A percentile compares a stretch with the other conserved stretches of the same genome.
Evolutionary conservation across 2,113 vertebrate species (phyloP).

Genomic region (Stegastes partitus): DNA sequence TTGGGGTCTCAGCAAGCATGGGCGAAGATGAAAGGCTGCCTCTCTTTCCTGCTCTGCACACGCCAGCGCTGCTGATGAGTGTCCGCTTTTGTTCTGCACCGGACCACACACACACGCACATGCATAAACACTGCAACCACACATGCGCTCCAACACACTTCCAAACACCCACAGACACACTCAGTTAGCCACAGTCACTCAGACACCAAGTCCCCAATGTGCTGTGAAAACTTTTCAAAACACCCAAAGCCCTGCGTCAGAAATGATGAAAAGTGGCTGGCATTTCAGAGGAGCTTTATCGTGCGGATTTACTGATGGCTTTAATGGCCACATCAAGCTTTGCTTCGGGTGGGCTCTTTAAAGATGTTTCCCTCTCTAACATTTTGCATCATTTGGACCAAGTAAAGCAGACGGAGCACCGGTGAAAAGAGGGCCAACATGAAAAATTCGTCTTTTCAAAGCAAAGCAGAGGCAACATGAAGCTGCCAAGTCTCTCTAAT

Average conservation of each 20-base stretch:
- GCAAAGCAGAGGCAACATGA: neutral
- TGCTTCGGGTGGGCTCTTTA: neutral
- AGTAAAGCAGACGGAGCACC: neutral
- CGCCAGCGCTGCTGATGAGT: constrained; percentile 61
- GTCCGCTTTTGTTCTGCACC: constrained; percentile 66
- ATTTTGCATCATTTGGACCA: constrained; percentile 9
- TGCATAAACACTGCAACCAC: constrained; percentile 60
- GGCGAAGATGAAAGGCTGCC: constrained; percentile 69
- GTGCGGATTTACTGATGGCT: constrained; percentile 24
- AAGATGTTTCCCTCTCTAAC: constrained; percentile 39
- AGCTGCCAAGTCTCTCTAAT: constrained; percentile 1
- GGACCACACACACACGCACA: constrained; percentile 72
- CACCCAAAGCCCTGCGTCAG: constrained; percentile 33
- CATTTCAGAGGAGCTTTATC: constrained; percentile 45
- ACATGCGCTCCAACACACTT: constrained; percentile 56
- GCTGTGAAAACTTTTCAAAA: constrained; percentile 61
- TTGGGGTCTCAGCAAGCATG: constrained; percentile 51
- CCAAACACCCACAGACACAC: constrained; percentile 69
- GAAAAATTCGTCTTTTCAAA: constrained; percentile 21
- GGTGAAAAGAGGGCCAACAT: constrained; percentile 24
- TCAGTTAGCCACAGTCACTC: constrained; percentile 60
- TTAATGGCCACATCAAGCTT: constrained; percentile 36
- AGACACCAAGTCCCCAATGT: constrained; percentile 53
- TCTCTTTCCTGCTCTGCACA: constrained; percentile 50
- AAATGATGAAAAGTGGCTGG: constrained; percentile 42